A percentile compares a stretch with the other conserved stretches of the same genome.
Conservation (phyloP, 30 jellyfish, hydroid and myxozoan genomes). For the Hydractinia symbiolongicarpus region DNA sequence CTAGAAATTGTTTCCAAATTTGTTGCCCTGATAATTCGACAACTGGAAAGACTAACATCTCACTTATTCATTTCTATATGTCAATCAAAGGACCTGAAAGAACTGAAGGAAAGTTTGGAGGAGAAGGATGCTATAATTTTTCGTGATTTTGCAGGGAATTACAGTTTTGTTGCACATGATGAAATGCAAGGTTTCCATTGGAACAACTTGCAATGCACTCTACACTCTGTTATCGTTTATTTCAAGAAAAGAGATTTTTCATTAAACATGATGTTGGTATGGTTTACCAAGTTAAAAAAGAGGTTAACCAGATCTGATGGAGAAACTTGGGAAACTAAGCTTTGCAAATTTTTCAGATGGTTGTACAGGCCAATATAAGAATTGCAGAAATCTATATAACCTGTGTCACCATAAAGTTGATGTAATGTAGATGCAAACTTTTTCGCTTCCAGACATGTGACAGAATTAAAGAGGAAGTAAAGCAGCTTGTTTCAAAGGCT, state of each 20-base stretch:
- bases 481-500: constrained; percentile 46
- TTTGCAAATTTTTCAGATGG: constrained; percentile 57
- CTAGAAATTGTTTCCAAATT: constrained; percentile 21
- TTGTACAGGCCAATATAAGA: constrained; percentile 78
- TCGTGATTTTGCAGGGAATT: constrained; percentile 68
- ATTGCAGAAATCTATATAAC: constrained; percentile 41
- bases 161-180: constrained; percentile 55
- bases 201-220: constrained; percentile 49
- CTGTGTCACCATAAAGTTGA: constrained; percentile 55
- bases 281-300: constrained; percentile 33
- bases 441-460: constrained; percentile 69
- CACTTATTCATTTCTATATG: constrained; percentile 60
- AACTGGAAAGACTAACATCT: constrained; percentile 34
- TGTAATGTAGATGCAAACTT: constrained; percentile 47
- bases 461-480: constrained; percentile 72
- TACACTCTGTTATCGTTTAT: constrained; percentile 59
- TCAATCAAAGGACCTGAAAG: constrained; percentile 41
- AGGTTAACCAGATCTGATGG: constrained; percentile 8
- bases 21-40: constrained; percentile 33
- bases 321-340: constrained; percentile 16
- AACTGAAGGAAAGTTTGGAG: constrained; percentile 39
- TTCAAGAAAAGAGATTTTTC: constrained; percentile 16
- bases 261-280: constrained; percentile 35
- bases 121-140: constrained; percentile 37
- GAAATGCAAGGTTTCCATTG: constrained; percentile 62